phyloP scores from a whole-genome alignment of 2,113 vertebrate species.

The Labeo catla region DNA sequence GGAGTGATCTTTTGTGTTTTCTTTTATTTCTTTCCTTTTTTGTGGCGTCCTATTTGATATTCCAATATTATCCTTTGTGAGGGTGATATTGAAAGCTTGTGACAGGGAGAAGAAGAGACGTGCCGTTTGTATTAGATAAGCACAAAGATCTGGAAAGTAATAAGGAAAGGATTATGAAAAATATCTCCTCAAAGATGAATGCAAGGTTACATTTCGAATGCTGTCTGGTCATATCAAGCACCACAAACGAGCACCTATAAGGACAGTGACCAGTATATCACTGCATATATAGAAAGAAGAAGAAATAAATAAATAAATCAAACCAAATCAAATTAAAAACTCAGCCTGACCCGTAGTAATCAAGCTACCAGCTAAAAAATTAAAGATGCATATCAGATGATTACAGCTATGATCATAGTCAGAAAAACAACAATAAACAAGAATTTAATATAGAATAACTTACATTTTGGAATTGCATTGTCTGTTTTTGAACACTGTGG shows the following conservation, averaged over 20 bases:
- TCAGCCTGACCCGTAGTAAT: neutral
- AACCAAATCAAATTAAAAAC: too few species aligned
- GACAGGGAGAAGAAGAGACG: neutral
- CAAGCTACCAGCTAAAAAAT: too few species aligned
- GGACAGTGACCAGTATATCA: neutral
- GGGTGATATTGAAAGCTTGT: constrained; percentile 48
- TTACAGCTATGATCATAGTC: neutral
- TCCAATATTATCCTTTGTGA: constrained; percentile 27
- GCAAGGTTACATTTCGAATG: constrained; percentile 29
- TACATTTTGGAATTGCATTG: too few species aligned
- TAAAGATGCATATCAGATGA: neutral
- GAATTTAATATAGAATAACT: too few species aligned
- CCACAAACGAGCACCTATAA: neutral
- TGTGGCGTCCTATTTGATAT: constrained; percentile 30
- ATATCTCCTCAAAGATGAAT: constrained; percentile 34
- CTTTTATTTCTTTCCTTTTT: constrained; percentile 38
- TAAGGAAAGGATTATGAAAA: constrained; percentile 53
- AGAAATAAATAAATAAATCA: neutral
- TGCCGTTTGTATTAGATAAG: constrained; percentile 47
- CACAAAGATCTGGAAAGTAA: constrained; percentile 49
- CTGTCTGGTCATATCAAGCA: neutral
- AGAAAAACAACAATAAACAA: neutral
- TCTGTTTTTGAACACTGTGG: neutral
- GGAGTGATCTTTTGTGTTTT: constrained; percentile 33
- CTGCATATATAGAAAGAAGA: neutral